These are phyloP conservation scores for Cebus imitator DNA, from an alignment of 2,113 vertebrate species.

Conservation along the genomic window DNA sequence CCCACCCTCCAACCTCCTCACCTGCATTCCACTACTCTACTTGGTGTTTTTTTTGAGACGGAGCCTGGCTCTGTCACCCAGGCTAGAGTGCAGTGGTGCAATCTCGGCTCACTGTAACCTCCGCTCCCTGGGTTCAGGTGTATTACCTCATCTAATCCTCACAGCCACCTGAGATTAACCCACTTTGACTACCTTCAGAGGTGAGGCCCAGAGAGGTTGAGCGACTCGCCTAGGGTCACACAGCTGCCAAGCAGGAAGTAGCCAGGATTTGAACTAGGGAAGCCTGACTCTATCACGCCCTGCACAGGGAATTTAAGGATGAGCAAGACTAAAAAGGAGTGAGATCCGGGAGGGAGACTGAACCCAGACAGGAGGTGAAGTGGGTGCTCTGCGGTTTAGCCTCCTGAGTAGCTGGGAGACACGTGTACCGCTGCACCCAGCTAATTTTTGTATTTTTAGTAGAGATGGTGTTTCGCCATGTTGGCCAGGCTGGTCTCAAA, in stretches of 20 bases:
- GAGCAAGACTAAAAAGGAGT: background rate
- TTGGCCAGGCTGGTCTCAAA: too few species aligned
- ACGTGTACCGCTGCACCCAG: too few species aligned
- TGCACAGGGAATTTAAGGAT: background rate
- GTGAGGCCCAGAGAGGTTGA: constrained; percentile 11
- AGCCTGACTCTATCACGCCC: background rate
- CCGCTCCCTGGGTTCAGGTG: too few species aligned
- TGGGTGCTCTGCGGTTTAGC: fast-evolving
- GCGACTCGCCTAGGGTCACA: background rate
- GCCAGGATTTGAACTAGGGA: background rate
- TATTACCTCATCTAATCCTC: background rate
- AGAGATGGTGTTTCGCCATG: too few species aligned
- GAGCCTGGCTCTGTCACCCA: too few species aligned
- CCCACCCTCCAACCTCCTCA: background rate
- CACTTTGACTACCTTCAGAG: background rate
- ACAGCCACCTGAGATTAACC: background rate
- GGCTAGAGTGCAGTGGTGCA: too few species aligned
- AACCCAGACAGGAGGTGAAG: background rate
- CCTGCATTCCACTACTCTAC: background rate
- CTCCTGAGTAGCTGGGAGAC: too few species aligned
- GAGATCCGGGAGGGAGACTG: background rate
- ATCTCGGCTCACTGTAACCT: too few species aligned
- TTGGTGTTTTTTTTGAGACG: too few species aligned
- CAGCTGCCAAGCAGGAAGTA: background rate
- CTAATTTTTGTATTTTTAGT: too few species aligned